These are phyloP conservation scores for Diorhabda elongata DNA, from an alignment of 1,140 invertebrate genomes.

Conservation along the genomic window DNA sequence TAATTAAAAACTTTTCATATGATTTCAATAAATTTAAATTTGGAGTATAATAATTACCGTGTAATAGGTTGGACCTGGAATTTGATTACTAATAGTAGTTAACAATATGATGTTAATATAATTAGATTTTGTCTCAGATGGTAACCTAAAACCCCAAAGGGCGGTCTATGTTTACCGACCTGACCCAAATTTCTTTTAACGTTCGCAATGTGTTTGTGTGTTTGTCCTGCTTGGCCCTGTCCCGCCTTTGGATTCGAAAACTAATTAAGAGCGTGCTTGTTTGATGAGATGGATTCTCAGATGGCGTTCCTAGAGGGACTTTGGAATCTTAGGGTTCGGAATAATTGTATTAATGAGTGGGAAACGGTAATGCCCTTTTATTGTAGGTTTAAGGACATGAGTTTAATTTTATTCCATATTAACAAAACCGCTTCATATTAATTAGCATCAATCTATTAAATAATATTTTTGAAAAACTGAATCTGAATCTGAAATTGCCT, in stretches of 20 bases:
- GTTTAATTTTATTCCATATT: not conserved
- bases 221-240: constrained; percentile 14
- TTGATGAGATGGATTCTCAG: constrained; percentile 21
- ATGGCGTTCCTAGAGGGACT: constrained; percentile 17
- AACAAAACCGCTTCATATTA: no score
- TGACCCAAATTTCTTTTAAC: constrained; percentile 26
- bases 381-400: not conserved
- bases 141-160: constrained; percentile 3
- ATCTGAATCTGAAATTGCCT: no score
- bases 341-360: constrained; percentile 32
- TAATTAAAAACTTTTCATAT: no score
- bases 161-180: constrained; percentile 4
- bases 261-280: constrained; percentile 34
- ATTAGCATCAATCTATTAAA: no score
- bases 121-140: constrained; percentile 9
- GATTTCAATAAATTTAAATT: no score
- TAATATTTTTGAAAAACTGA: no score
- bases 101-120: constrained; percentile 6
- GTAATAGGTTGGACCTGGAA: not conserved
- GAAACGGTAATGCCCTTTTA: constrained; percentile 9
- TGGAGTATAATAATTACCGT: not conserved
- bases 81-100: not conserved
- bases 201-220: constrained; percentile 13
- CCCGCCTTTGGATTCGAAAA: constrained; percentile 17
- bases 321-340: constrained; percentile 18